phyloP scores from a whole-genome alignment of 1,140 invertebrate species.

The Drosophila lini region DNA sequence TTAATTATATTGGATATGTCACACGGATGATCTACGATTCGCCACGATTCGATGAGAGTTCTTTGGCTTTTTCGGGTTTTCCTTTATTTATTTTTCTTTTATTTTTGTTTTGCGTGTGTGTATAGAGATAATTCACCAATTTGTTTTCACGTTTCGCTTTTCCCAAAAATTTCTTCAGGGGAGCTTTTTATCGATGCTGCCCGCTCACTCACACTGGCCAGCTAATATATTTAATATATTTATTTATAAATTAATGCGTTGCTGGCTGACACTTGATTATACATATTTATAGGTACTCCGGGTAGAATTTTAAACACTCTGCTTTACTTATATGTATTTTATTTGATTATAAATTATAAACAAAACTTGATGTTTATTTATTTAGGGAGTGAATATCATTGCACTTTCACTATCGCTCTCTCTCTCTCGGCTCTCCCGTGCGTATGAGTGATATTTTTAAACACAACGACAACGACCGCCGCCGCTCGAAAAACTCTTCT shows the following conservation, averaged over 20 bases:
- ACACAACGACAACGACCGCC: constrained; percentile 7
- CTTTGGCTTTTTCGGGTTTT: constrained; percentile 20
- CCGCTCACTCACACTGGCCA: constrained; percentile 33
- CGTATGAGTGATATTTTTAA: constrained; percentile 47
- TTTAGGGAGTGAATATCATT: constrained; percentile 24
- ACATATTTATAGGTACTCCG: constrained; percentile 5
- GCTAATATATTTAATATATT: constrained; percentile 70
- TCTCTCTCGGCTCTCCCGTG: constrained; percentile 12
- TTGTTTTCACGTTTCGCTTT: constrained; percentile 58
- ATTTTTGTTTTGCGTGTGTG: background rate
- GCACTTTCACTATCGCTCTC: constrained; percentile 38
- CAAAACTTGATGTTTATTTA: constrained; percentile 19
- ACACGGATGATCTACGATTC: constrained; percentile 27
- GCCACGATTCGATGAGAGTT: constrained; percentile 17
- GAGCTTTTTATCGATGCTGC: constrained; percentile 35
- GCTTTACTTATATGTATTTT: background rate
- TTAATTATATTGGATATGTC: constrained; percentile 45
- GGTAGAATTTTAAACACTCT: background rate
- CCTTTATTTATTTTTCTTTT: constrained; percentile 1
- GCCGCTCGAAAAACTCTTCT: constrained; percentile 5
- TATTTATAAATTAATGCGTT: constrained; percentile 74
- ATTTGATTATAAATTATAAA: constrained; percentile 18
- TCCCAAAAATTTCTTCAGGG: constrained; percentile 11
- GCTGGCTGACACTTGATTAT: constrained; percentile 30
- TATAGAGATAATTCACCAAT: constrained; percentile 56